Base-by-base conservation (phyloP, 1,140 invertebrate species). In the Ceratitis capitata region DNA sequence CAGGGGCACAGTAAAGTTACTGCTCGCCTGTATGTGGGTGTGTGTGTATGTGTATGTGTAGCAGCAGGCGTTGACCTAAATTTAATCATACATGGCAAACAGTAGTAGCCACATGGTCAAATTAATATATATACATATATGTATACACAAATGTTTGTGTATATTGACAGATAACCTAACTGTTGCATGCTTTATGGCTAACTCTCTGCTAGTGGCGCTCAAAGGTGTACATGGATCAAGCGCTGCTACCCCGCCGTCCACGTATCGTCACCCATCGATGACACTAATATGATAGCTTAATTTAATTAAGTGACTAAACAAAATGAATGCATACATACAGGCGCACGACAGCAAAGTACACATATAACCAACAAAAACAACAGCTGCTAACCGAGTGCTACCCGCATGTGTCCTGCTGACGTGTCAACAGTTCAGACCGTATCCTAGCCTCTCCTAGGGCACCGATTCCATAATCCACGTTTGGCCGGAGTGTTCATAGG, bases 211-310 rank as follows among this genome's bases (percentile, higher is more conserved):
- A 26, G 19, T 12, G 10, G 3, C 29, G 23, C 32, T 26, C 32
- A 29, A 1, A 32, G 23, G 58, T 64, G 29, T 23, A 26, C 26
- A 6, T 3, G 1, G 51, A n/a, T 0, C 3, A n/a, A 7, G 2
- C 1, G n/a, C 19, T 23, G 64, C 29, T 78, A 14, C 39, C n/a
- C 2, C 9, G 69, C 39, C n/a, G n/a, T n/a, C n/a, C 64, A 78
- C 69, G 32, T 69, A 69, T 69, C 23, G 39, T 45, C 69, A 39
- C 39, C 42, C 69, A 78, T 78, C 69, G 69, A 78, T 78, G 69
- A 78, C 69, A 45, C 69, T 78, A 78, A 78, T 78, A 78, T 78
- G 69, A 78, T 78, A 78, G 69, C 69, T 78, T 47, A 78, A 78
- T 78, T 78, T 45, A 78, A 78, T 78, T 78, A 78, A 78, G 39